These are phyloP conservation scores for Ectropis crepuscularia DNA, from an alignment of 2,888 invertebrate species.

Conservation along the genomic window DNA sequence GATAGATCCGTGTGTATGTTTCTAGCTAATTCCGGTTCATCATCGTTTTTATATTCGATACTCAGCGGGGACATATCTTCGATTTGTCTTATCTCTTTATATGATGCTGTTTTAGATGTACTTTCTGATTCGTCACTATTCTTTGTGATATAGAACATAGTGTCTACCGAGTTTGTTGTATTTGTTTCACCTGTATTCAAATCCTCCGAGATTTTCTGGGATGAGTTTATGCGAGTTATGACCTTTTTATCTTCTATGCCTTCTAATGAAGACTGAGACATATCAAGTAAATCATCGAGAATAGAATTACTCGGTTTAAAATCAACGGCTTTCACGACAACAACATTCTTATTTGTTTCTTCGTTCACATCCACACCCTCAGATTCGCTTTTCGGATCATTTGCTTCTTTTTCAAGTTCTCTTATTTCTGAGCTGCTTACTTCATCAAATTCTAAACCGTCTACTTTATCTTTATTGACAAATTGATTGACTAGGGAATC, in stretches of 20 bases:
- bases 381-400: background rate
- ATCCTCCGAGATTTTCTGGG: background rate
- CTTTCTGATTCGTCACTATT: constrained; percentile 46
- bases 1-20: constrained; percentile 42
- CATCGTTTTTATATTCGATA: constrained; percentile 41
- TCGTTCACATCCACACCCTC: constrained; percentile 7
- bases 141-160: constrained; percentile 53
- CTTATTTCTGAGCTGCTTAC: background rate
- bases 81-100: constrained; percentile 13
- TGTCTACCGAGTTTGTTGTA: constrained; percentile 43
- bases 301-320: constrained; percentile 43
- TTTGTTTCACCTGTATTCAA: constrained; percentile 4
- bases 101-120: background rate
- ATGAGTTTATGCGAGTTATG: background rate
- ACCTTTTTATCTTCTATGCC: constrained; percentile 21
- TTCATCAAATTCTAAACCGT: background rate
- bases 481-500: constrained; percentile 10
- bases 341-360: background rate
- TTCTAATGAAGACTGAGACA: constrained; percentile 51
- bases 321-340: background rate
- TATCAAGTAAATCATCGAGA: constrained; percentile 58
- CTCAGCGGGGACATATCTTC: constrained; percentile 28
- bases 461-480: background rate
- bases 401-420: constrained; percentile 3
- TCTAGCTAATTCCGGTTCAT: constrained; percentile 19